These are phyloP conservation scores for Auanema sp. DNA, from an alignment of 2,888 invertebrate genomes.

Conservation along the genomic window DNA sequence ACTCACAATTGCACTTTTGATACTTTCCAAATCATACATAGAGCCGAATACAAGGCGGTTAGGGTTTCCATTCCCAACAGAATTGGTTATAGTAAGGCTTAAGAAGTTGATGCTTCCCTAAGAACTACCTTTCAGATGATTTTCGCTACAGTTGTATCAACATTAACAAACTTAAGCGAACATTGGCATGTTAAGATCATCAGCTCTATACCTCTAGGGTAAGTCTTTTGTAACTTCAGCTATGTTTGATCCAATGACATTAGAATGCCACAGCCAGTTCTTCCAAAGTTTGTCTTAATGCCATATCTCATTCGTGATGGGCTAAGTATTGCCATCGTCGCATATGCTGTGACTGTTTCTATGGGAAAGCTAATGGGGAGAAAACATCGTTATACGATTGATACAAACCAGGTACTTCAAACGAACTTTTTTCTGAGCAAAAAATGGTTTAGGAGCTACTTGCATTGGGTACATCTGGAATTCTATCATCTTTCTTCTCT, in stretches of 20 bases:
- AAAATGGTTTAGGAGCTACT: slow-evolving; percentile 42
- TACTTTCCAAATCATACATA: slow-evolving; percentile 23
- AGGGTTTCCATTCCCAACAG: slow-evolving; percentile 48
- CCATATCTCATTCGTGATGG: slow-evolving; percentile 68
- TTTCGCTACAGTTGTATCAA: slow-evolving; percentile 56
- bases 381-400: slow-evolving; percentile 67
- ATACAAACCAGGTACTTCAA: slow-evolving; percentile 66
- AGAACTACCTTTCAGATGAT: slow-evolving; percentile 67
- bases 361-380: slow-evolving; percentile 68
- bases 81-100: slow-evolving; percentile 46
- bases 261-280: slow-evolving; percentile 57
- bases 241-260: slow-evolving; percentile 9
- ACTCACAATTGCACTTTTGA: slow-evolving; percentile 17
- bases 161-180: slow-evolving; percentile 8
- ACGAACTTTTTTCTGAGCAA: not conserved
- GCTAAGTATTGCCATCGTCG: slow-evolving; percentile 67
- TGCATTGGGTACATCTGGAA: slow-evolving; percentile 70
- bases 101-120: no score
- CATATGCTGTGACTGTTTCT: slow-evolving; percentile 68
- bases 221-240: not conserved
- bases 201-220: slow-evolving; percentile 66
- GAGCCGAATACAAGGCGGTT: slow-evolving; percentile 23
- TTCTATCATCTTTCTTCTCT: slow-evolving; percentile 71
- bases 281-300: slow-evolving; percentile 56
- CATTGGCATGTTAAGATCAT: slow-evolving; percentile 43